Base-by-base conservation (phyloP, 2,113 vertebrate genomes). In the Hippocampus abdominalis region DNA sequence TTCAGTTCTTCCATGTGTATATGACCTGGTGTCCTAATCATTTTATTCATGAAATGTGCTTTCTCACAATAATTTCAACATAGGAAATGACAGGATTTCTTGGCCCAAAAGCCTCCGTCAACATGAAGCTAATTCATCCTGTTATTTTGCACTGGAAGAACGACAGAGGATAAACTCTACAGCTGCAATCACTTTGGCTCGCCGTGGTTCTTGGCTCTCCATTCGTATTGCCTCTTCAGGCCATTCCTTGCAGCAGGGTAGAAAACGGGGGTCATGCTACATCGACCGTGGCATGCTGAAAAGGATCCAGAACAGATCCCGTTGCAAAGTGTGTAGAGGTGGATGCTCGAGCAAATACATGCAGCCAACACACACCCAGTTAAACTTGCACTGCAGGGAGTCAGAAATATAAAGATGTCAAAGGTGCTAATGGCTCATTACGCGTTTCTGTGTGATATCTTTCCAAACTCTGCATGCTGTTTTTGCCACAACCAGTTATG, bases 241-340 rank as follows among this genome's bases (percentile, higher is more conserved):
- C 71, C 62, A 70, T 71, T 21, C 2, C 62, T 80, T 67, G 56
- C 18, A 64, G 65, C n/a, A 10, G 72, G 64, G 71, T 12, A 12
- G 27, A 54, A 65, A 66, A 48, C 9, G 23, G 59, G 46, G 65
- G 51, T 36, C 46, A 73, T 78, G 77, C 82, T 61, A 51, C 64
- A 64, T 61, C 51, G 0, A 5, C 40, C 36, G n/a, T 25, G 66
- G 80, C 83, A 87, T 86, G 75, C 65, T 70, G 73, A 59, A 61
- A 80, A 72, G 57, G n/a, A 70, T 59, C 70, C 75, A 76, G 68
- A 71, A 64, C 71, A 70, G 60, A 87, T 81, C 61, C 46, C n/a
- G 20, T 74, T 84, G 18, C 69, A 70, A 49, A 66, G 56, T 27
- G 73, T 5, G 13, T 36, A 72, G 69, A 23, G 57, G 68, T 57